Evolutionary conservation across 2,888 invertebrate species (phyloP).

Genomic region (Drosophila helvetica): DNA sequence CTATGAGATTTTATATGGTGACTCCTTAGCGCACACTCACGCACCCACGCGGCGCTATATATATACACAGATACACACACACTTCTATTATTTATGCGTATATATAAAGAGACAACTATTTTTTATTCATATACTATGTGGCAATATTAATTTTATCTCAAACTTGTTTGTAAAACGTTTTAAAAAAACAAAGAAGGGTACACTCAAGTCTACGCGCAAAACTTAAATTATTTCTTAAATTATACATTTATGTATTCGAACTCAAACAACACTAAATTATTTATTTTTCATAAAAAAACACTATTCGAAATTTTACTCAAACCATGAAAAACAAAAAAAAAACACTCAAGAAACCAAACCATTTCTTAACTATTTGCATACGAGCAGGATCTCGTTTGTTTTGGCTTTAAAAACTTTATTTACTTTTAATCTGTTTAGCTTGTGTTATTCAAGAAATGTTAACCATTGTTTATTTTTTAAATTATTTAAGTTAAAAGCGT

Average conservation of each 20-base stretch:
- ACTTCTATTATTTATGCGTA: slow-evolving; percentile 55
- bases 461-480: slow-evolving; percentile 68
- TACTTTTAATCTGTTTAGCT: slow-evolving; percentile 61
- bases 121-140: slow-evolving; percentile 58
- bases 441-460: slow-evolving; percentile 70
- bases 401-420: slow-evolving; percentile 76
- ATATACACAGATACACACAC: slow-evolving; percentile 11
- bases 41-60: slow-evolving; percentile 32
- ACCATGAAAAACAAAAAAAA: slow-evolving; percentile 24
- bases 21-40: slow-evolving; percentile 58
- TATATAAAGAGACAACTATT: slow-evolving; percentile 58
- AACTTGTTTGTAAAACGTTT: slow-evolving; percentile 54
- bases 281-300: slow-evolving; percentile 59
- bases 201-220: slow-evolving; percentile 70
- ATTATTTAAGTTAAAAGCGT: slow-evolving; percentile 72
- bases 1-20: slow-evolving; percentile 72
- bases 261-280: slow-evolving; percentile 58
- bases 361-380: slow-evolving; percentile 70
- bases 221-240: slow-evolving; percentile 72
- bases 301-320: slow-evolving; percentile 62
- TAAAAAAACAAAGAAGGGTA: slow-evolving; percentile 33
- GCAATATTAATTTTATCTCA: slow-evolving; percentile 60
- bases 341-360: slow-evolving; percentile 20
- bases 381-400: slow-evolving; percentile 83
- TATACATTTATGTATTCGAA: slow-evolving; percentile 49